A percentile compares a stretch with the other conserved stretches of the same genome.
Conservation (phyloP, 1,140 invertebrate genomes). For the Trichonephila clavata region DNA sequence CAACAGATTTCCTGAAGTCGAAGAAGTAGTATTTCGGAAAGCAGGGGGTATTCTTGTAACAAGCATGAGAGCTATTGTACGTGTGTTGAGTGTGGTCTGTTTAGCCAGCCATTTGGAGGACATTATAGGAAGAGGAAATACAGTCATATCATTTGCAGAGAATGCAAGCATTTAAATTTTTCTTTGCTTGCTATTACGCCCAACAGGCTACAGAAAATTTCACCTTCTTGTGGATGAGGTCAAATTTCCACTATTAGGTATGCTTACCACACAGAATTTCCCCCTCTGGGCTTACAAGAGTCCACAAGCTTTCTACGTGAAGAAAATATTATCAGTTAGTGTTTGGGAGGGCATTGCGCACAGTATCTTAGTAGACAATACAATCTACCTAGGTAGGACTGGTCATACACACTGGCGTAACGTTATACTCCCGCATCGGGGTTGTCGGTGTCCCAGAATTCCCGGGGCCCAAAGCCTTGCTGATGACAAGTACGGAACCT, state of each 20-base stretch:
- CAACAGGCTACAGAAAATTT: neutral
- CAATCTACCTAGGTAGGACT: no score
- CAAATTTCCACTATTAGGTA: neutral
- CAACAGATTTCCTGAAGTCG: neutral
- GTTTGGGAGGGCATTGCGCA: no score
- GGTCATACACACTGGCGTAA: no score
- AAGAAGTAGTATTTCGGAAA: neutral
- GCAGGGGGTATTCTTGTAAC: neutral
- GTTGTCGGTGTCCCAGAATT: no score
- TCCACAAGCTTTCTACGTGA: neutral
- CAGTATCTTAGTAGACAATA: no score
- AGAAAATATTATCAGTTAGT: no score
- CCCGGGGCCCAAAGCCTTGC: no score
- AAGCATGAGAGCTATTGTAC: neutral
- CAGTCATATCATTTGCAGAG: neutral
- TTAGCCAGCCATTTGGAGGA: neutral
- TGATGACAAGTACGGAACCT: no score
- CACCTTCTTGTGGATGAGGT: neutral
- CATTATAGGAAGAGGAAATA: neutral
- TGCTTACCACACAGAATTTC: neutral
- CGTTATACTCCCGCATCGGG: no score
- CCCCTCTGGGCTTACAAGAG: neutral
- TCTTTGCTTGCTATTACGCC: neutral
- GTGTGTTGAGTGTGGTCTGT: neutral
- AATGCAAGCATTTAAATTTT: neutral